Base-by-base conservation (phyloP, 2,797 vertebrate genomes). In the Geotrypetes seraphini region DNA sequence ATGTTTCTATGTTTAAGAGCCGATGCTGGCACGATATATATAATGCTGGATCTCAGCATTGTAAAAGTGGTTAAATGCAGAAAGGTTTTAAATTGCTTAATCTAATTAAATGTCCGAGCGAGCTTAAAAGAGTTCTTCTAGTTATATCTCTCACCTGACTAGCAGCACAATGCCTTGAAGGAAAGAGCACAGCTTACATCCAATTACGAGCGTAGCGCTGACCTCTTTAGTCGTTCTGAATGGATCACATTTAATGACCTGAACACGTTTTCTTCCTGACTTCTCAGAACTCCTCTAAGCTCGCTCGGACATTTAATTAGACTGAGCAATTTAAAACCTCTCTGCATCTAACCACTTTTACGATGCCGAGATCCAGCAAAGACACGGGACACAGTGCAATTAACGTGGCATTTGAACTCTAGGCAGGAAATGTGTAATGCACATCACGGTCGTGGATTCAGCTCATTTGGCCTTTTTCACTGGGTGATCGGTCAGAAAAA, bases 251-350 rank as follows among this genome's bases (percentile, higher is more conserved):
- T 38, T 60, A 71, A 78, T 78, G 65, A 74, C 52, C 64, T 40
- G 45, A 60, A 66, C 54, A 63, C 63, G 72, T 66, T 72, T 66
- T 71, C 70, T 68, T 54, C 66, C 62, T 41, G 70, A 72, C 60
- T 78, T 71, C 66, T 55, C 57, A 48, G 54, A 63, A 67, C 34
- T 52, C 64, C 69, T 67, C 58, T 57, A 39, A 73, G 69, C 69
- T 64, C 60, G 60, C 59, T 54, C 64, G 66, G 62, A 63, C 65
- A 64, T 66, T 70, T 75, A 73, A 77, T 71, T 73, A 73, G 65
- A 61, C 67, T 56, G 55, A 33, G 66, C 66, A 51, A 53, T 68
- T 73, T 62, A 70, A 63, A 69, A 63, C 33, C 57, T 69, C 66
- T 69, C 66, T 66, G 39, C 44, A 60, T 47, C 55, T 69, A 63